These are phyloP conservation scores for Lysandra coridon DNA, from an alignment of 2,888 invertebrate species.

Conservation along the genomic window DNA sequence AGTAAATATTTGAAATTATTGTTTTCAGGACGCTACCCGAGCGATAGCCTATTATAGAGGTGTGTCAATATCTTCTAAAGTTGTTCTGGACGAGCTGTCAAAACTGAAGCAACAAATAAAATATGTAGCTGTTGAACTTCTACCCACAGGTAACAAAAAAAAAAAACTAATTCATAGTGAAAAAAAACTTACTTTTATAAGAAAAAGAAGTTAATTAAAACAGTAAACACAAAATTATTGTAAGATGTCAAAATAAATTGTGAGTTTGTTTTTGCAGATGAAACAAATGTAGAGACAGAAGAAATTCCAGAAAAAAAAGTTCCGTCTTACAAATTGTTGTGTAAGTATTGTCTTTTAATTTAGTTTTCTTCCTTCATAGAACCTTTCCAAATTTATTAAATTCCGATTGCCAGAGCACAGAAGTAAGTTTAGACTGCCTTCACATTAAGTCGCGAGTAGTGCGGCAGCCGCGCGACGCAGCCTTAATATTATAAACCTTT, in stretches of 20 bases:
- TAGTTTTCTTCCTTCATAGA: not conserved
- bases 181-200: no score
- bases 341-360: slow-evolving; percentile 35
- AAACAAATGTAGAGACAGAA: slow-evolving; percentile 34
- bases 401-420: no score
- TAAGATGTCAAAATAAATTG: not conserved
- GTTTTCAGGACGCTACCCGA: slow-evolving; percentile 37
- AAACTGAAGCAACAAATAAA: slow-evolving; percentile 59
- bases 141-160: slow-evolving; percentile 46
- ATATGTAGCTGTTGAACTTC: slow-evolving; percentile 59
- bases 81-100: slow-evolving; percentile 61
- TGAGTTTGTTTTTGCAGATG: slow-evolving; percentile 9
- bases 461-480: no score
- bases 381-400: not conserved
- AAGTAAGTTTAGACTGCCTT: no score
- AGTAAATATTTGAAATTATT: no score
- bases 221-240: not conserved
- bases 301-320: slow-evolving; percentile 32
- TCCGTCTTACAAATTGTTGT: slow-evolving; percentile 38
- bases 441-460: no score
- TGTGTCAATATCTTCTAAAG: slow-evolving; percentile 53
- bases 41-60: slow-evolving; percentile 62
- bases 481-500: not conserved
- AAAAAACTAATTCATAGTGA: no score
- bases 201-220: not conserved